These are phyloP conservation scores for Oscheius sp. DNA, from an alignment of 2,888 invertebrate genomes.

Conservation along the genomic window DNA sequence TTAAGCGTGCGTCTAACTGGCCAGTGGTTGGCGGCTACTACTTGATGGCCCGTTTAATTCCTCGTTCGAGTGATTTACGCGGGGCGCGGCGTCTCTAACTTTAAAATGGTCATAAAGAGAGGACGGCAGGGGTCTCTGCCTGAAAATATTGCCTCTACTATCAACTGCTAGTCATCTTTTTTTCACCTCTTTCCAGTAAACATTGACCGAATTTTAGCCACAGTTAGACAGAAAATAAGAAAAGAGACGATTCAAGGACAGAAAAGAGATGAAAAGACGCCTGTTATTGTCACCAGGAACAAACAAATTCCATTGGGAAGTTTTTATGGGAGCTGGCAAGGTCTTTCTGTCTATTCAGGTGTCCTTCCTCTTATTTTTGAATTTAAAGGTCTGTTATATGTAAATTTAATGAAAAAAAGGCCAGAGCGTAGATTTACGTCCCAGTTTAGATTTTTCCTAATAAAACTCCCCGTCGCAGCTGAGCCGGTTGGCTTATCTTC, in stretches of 20 bases:
- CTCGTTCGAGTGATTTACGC: constrained; percentile 33
- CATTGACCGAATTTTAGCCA: too few relatives aligned
- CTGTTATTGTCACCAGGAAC: too few relatives aligned
- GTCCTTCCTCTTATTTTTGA: background rate
- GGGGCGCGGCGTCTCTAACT: constrained; percentile 27
- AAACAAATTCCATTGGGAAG: too few relatives aligned
- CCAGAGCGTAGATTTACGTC: too few relatives aligned
- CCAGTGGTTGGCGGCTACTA: constrained; percentile 11
- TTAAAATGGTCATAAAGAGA: constrained; percentile 35
- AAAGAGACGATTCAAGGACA: too few relatives aligned
- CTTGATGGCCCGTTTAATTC: constrained; percentile 29
- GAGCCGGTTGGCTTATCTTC: too few relatives aligned
- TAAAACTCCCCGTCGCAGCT: too few relatives aligned
- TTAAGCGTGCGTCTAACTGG: background rate
- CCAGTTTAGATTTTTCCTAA: too few relatives aligned
- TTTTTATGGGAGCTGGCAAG: background rate
- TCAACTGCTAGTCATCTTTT: constrained; percentile 19
- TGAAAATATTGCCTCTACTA: constrained; percentile 20
- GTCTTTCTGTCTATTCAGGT: background rate
- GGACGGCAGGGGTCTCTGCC: background rate
- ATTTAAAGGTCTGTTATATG: background rate
- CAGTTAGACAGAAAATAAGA: too few relatives aligned
- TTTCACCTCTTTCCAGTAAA: background rate
- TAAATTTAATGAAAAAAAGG: too few relatives aligned
- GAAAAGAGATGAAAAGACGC: too few relatives aligned